Conservation (phyloP, 2,888 invertebrate species). For the Archaeoteleia sp. region DNA sequence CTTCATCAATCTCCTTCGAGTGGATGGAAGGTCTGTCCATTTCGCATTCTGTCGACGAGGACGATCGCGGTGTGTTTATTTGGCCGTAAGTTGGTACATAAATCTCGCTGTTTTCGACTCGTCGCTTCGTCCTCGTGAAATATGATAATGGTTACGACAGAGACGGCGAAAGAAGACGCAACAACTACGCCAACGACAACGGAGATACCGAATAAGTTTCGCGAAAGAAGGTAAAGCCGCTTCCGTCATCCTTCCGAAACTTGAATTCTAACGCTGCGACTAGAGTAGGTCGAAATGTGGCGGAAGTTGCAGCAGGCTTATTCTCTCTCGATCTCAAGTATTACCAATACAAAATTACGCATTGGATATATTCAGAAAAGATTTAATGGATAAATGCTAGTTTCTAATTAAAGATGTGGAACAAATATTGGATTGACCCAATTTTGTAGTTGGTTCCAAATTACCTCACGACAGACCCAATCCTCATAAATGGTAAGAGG, state of each 20-base stretch:
- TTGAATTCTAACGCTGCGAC: constrained; percentile 17
- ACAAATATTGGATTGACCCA: too few relatives aligned
- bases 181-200: constrained; percentile 8
- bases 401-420: too few relatives aligned
- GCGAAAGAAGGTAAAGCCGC: constrained; percentile 62
- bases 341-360: too few relatives aligned
- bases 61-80: constrained; percentile 64
- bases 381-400: too few relatives aligned
- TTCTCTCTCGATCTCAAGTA: constrained; percentile 12
- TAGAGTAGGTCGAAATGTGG: constrained; percentile 8
- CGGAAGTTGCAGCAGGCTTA: constrained; percentile 5
- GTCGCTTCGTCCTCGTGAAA: constrained; percentile 61
- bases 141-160: constrained; percentile 69
- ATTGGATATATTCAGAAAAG: too few relatives aligned
- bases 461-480: too few relatives aligned
- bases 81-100: constrained; percentile 70
- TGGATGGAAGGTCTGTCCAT: constrained; percentile 57
- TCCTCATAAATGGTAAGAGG: too few relatives aligned
- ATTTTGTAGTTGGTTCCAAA: too few relatives aligned
- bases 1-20: constrained; percentile 40
- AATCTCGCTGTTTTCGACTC: constrained; percentile 71
- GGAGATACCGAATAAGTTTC: constrained; percentile 38
- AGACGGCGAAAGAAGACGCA: constrained; percentile 54
- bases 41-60: constrained; percentile 67
- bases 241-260: constrained; percentile 13